Evolutionary conservation across 1,140 invertebrate species (phyloP).

Genomic region (Glossosoma conforme): DNA sequence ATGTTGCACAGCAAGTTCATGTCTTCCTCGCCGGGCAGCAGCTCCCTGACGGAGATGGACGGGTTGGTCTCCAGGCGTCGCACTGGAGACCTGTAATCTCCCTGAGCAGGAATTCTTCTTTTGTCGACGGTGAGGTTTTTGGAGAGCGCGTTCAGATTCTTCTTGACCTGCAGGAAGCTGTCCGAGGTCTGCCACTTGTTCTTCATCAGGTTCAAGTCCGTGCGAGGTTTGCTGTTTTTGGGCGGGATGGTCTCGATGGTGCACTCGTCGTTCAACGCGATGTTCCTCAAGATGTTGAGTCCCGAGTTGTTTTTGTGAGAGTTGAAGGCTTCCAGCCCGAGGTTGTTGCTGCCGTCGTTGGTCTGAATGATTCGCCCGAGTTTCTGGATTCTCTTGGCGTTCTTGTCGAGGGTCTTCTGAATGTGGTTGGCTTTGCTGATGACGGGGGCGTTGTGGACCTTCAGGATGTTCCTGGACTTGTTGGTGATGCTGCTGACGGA

Average conservation of each 20-base stretch:
- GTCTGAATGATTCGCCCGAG: conserved; percentile 42
- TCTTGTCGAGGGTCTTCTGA: conserved; percentile 45
- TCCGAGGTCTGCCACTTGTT: conserved; percentile 49
- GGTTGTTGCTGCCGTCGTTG: conserved; percentile 38
- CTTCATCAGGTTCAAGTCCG: conserved; percentile 44
- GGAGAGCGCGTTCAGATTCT: conserved; percentile 46
- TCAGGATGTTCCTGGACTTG: conserved; percentile 42
- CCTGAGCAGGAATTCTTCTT: conserved; percentile 34
- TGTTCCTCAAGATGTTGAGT: conserved; percentile 39
- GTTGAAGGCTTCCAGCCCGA: conserved; percentile 17
- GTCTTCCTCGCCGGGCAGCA: conserved; percentile 75
- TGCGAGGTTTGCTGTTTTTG: conserved; percentile 33
- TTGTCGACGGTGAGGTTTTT: conserved; percentile 40
- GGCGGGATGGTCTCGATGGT: conserved; percentile 46
- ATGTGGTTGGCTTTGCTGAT: conserved; percentile 40
- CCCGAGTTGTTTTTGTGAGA: conserved; percentile 9
- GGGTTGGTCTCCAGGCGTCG: conserved; percentile 64
- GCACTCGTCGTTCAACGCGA: conserved; percentile 45
- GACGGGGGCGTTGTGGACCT: conserved; percentile 38
- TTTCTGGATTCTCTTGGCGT: conserved; percentile 45
- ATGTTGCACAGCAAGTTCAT: conserved; percentile 69
- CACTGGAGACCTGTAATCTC: conserved; percentile 44
- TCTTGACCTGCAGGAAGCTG: conserved; percentile 48
- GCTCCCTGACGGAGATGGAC: conserved; percentile 70
- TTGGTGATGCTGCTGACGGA: conserved; percentile 37